Evolutionary conservation across 2,113 vertebrate species (phyloP).

Genomic region (Platysternon megacephalum): DNA sequence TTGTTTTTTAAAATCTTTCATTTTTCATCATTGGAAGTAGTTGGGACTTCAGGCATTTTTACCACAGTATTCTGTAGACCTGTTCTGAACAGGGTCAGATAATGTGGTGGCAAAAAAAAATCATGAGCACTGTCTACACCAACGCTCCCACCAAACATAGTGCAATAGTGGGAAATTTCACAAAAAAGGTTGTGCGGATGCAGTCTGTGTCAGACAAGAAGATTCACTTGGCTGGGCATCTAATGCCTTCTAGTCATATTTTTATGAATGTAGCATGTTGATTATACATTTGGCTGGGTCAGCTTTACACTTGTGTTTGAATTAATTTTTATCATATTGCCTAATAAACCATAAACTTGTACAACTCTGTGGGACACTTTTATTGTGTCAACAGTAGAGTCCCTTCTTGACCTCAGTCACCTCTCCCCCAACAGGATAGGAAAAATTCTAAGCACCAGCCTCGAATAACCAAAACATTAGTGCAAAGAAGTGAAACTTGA

Average conservation of each 20-base stretch:
- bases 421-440: neutral
- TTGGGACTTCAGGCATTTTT: too few species aligned
- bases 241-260: neutral
- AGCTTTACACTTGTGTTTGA: neutral
- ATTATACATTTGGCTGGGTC: neutral
- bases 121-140: neutral
- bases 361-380: neutral
- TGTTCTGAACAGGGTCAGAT: fast-evolving
- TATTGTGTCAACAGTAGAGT: neutral
- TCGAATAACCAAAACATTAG: fast-evolving
- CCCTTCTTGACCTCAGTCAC: neutral
- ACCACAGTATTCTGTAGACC: too few species aligned
- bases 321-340: neutral
- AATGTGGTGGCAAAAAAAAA: neutral
- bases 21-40: neutral
- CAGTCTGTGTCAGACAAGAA: neutral
- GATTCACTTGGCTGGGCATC: neutral
- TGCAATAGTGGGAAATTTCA: neutral
- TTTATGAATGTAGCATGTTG: neutral
- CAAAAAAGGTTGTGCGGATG: neutral
- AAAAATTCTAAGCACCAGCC: neutral
- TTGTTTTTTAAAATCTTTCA: neutral
- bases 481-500: conserved; percentile 23
- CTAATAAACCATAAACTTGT: neutral
- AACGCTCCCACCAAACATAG: neutral